Base-by-base conservation (phyloP, 2,888 invertebrate genomes). In the Drosophila lacicola region DNA sequence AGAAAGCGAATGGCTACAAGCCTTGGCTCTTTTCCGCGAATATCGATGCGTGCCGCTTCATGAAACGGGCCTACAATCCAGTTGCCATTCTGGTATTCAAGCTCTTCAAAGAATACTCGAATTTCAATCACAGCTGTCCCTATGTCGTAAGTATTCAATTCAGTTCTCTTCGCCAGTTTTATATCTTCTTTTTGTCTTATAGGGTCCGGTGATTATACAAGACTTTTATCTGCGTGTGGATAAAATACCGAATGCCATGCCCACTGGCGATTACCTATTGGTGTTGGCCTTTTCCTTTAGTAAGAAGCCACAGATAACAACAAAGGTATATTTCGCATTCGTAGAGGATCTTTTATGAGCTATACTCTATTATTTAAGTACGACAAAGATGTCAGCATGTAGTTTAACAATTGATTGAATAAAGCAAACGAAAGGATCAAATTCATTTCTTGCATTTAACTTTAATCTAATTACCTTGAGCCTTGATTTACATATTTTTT, bases 1-100 rank as follows among this genome's bases (percentile, higher is more conserved):
- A 75, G 14, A 73, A 39, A 13, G 80, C 64, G 0, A 81, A 45
- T 50, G 72, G 74, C 0, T 82, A 72, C 34, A 65, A 74, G 21
- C 72, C 78, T 0, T 78, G 61, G 49, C 8, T 77, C 0, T 5
- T 57, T 0, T 44, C 70, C 2, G 1, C 11, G 0, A 41, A 37
- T 0, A 0, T 70, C 13, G 70, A 78, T 53, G 56, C 1, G 2
- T 78, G 74, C 11, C 49, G 39, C 3, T 78, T 62, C 47, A 0
- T 78, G 1, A 44, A 17, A 2, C 42, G n/a, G 8, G 2, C 29
- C 0, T 63, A 75, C 21, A 51, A 73, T 57, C 68, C 78, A 5
- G 0, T 55, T 14, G 45, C 3, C 0, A 50, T 4, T 4, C 1
- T 71, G 6, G 0, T 75, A 0, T 63, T 13, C 1, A 44, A 45